These are phyloP conservation scores for Apistogramma diplotaenia DNA, from an alignment of 2,113 vertebrate genomes.

Conservation along the genomic window DNA sequence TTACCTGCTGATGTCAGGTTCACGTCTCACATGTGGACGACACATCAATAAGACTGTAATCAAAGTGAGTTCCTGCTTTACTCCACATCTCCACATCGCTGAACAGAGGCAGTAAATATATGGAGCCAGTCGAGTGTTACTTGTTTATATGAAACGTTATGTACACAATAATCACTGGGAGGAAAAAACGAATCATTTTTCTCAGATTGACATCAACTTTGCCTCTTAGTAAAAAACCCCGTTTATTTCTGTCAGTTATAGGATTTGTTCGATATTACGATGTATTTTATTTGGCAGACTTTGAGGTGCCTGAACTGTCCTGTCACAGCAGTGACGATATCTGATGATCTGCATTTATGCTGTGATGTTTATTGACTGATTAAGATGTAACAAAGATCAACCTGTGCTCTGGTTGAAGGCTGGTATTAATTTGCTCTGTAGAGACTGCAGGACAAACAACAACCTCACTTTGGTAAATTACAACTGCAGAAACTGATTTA, in stretches of 20 bases:
- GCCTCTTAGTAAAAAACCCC: not conserved
- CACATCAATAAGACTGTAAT: too few relatives aligned
- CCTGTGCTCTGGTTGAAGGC: not conserved
- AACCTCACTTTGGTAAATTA: conserved; percentile 3
- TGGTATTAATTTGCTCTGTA: not conserved
- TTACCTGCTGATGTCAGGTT: too few relatives aligned
- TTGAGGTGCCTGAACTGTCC: not conserved
- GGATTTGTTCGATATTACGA: not conserved
- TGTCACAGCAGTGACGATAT: not conserved
- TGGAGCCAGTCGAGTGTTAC: not conserved
- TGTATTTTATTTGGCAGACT: not conserved
- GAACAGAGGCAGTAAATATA: too few relatives aligned
- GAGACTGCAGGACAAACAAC: not conserved
- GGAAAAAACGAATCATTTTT: not conserved
- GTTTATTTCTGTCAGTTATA: not conserved
- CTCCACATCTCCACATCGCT: too few relatives aligned
- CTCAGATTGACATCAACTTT: not conserved
- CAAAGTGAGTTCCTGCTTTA: too few relatives aligned
- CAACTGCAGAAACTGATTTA: not conserved
- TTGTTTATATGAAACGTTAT: not conserved
- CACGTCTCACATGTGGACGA: too few relatives aligned
- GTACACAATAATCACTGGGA: not conserved
- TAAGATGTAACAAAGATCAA: not conserved
- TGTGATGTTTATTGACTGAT: not conserved
- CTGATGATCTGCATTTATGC: not conserved